Percentiles rank a stretch among this genome's conserved stretches.
Evolutionary conservation across 2,888 invertebrate genomes (phyloP).

Genomic region (Apoda limacodes): DNA sequence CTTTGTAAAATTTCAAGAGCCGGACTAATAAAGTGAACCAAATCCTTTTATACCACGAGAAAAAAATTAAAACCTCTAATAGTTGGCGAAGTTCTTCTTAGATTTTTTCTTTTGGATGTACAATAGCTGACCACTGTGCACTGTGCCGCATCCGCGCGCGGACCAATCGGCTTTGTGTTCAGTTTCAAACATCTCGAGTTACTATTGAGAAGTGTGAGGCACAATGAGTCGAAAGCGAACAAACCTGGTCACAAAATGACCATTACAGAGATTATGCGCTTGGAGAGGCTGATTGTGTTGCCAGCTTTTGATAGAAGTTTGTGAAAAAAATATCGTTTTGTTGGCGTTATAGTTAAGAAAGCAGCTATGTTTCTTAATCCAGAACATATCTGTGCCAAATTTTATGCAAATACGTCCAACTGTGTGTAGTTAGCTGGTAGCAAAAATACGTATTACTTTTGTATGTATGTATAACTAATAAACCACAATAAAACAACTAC

Average conservation of each 20-base stretch:
- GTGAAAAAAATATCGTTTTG: too few species aligned
- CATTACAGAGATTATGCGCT: slow-evolving; percentile 15
- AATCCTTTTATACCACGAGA: slow-evolving; percentile 31
- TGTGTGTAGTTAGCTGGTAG: too few species aligned
- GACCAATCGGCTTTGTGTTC: slow-evolving; percentile 26
- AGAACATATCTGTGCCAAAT: too few species aligned
- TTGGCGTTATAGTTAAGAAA: too few species aligned
- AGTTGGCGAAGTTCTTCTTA: slow-evolving; percentile 28
- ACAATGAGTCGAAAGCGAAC: slow-evolving; percentile 20
- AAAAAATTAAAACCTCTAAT: slow-evolving; percentile 27
- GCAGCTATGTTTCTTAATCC: too few species aligned
- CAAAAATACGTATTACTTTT: too few species aligned
- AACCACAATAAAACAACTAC: too few species aligned
- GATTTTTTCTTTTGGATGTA: slow-evolving; percentile 25
- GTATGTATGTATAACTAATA: too few species aligned
- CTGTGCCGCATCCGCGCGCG: slow-evolving; percentile 10
- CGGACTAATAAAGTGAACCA: slow-evolving; percentile 24
- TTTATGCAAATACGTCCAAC: too few species aligned
- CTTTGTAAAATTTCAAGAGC: slow-evolving; percentile 10
- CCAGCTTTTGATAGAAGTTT: too few species aligned
- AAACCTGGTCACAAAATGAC: slow-evolving; percentile 15
- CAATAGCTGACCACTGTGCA: slow-evolving; percentile 34
- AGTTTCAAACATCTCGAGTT: slow-evolving; percentile 33
- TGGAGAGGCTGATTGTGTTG: too few species aligned
- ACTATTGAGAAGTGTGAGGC: slow-evolving; percentile 22